Conservation (phyloP, 2,113 vertebrate species). For the Hemiscyllium ocellatum region DNA sequence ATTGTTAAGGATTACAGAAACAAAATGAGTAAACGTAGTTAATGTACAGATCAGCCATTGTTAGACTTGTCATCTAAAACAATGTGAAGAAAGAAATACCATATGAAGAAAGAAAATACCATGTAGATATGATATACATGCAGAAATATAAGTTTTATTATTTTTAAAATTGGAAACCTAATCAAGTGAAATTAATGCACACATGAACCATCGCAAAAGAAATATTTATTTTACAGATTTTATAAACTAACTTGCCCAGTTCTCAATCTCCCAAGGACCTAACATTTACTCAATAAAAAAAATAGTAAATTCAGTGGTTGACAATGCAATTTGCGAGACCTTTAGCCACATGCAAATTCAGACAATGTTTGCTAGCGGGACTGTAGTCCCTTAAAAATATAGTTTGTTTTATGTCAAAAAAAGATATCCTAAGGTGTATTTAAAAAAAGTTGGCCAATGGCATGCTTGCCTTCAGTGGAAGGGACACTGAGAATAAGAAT, state of each 20-base stretch:
- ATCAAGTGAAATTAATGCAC: neutral
- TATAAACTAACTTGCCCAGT: neutral
- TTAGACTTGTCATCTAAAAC: neutral
- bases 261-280: neutral
- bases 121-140: neutral
- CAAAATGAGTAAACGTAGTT: neutral
- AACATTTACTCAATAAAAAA: neutral
- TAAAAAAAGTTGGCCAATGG: no score
- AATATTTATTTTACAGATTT: neutral
- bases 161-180: neutral
- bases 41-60: neutral
- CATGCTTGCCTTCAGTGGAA: no score
- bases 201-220: neutral
- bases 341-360: neutral
- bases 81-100: neutral
- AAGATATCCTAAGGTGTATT: neutral
- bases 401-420: neutral
- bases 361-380: neutral
- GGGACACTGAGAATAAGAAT: no score
- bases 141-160: neutral
- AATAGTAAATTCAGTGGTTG: neutral
- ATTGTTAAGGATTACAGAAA: neutral
- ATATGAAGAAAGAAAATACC: neutral
- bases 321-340: neutral
- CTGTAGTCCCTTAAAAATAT: neutral